These are phyloP conservation scores for Eumeta japonica DNA, from an alignment of 1,140 invertebrate genomes.

Conservation along the genomic window DNA sequence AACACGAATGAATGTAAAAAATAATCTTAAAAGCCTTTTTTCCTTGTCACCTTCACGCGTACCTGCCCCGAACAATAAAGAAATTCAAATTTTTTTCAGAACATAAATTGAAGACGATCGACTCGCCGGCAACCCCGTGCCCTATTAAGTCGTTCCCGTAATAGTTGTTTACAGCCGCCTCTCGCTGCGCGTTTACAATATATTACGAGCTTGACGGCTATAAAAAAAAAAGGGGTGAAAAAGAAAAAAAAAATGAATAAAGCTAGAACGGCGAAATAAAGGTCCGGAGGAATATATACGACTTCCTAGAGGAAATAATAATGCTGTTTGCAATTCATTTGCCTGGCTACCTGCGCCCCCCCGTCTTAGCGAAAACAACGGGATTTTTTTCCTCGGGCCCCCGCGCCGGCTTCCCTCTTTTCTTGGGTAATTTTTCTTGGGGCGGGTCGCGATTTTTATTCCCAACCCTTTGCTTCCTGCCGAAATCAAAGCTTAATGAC, in stretches of 20 bases:
- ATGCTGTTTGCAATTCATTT: conserved; percentile 59
- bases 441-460: conserved; percentile 46
- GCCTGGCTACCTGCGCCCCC: conserved; percentile 47
- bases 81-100: too few species aligned
- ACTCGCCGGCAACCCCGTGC: too few species aligned
- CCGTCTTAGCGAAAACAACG: conserved; percentile 45
- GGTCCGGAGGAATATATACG: conserved; percentile 53
- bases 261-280: conserved; percentile 52
- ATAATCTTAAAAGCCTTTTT: too few species aligned
- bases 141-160: conserved; percentile 42
- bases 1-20: too few species aligned
- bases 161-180: conserved; percentile 52
- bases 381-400: conserved; percentile 29
- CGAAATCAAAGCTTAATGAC: conserved; percentile 49
- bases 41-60: too few species aligned
- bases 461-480: conserved; percentile 39
- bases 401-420: conserved; percentile 6
- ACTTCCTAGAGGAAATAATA: conserved; percentile 57
- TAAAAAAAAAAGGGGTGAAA: conserved; percentile 55
- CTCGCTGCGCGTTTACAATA: conserved; percentile 49
- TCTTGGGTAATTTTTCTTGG: conserved; percentile 36
- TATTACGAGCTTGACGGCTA: conserved; percentile 50
- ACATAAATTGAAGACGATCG: too few species aligned
- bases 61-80: too few species aligned
- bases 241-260: conserved; percentile 44